phyloP scores from a whole-genome alignment of 2,888 invertebrate species.

The Clusia tigrina region DNA sequence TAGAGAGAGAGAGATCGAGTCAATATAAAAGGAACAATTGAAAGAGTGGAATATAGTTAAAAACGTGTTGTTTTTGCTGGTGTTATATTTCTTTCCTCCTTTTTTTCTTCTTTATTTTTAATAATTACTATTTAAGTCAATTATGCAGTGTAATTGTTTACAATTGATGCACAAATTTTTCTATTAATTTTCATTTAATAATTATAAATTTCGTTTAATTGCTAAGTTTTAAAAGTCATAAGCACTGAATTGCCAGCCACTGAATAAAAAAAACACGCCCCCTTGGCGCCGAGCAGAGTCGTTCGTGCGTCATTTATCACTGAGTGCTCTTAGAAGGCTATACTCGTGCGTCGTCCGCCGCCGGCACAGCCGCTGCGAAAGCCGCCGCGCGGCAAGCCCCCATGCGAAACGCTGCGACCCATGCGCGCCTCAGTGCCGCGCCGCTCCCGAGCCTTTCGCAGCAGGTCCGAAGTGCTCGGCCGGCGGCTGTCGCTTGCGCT shows the following conservation, averaged over 20 bases:
- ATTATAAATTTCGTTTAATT: not conserved
- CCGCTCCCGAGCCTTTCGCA: conserved; percentile 61
- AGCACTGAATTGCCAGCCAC: conserved; percentile 32
- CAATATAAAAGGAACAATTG: conserved; percentile 4
- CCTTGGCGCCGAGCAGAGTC: not conserved
- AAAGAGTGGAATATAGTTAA: too few relatives aligned
- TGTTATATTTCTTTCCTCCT: conserved; percentile 22
- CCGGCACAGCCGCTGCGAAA: conserved; percentile 47
- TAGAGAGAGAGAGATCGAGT: too few relatives aligned
- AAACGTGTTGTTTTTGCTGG: conserved; percentile 31
- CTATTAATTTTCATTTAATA: not conserved
- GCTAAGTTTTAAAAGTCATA: conserved; percentile 25
- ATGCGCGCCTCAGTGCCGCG: conserved; percentile 62
- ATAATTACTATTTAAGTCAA: not conserved
- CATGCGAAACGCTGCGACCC: conserved; percentile 63
- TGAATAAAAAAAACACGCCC: not conserved
- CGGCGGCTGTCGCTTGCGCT: conserved; percentile 54
- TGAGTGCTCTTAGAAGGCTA: conserved; percentile 55
- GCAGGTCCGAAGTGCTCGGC: conserved; percentile 62
- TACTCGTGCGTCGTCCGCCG: conserved; percentile 60
- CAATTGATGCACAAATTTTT: not conserved
- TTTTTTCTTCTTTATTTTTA: conserved; percentile 16
- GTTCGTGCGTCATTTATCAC: conserved; percentile 10
- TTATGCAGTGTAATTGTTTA: not conserved
- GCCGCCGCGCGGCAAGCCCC: conserved; percentile 57